These are phyloP conservation scores for Capreolus pygargus DNA, from an alignment of 2,113 vertebrate species.

Conservation along the genomic window DNA sequence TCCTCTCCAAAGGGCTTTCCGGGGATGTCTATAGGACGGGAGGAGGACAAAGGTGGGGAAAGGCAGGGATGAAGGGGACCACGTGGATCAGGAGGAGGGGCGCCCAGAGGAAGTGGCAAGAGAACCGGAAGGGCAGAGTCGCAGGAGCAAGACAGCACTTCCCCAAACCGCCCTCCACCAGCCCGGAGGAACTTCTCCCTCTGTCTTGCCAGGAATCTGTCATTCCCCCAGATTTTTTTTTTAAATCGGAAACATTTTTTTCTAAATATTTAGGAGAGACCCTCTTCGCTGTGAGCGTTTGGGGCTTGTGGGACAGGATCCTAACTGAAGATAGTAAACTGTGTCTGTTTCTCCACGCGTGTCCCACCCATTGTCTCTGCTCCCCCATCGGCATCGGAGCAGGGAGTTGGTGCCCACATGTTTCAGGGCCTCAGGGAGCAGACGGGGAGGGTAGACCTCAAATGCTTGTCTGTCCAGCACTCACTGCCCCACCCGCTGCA, in stretches of 20 bases:
- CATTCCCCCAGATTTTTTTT: background rate
- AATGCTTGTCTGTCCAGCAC: background rate
- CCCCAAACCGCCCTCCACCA: accelerated
- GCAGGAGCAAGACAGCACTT: accelerated
- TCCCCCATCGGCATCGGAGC: background rate
- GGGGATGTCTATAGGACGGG: accelerated
- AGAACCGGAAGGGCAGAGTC: background rate
- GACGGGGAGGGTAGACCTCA: background rate
- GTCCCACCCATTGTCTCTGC: background rate
- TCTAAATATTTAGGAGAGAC: background rate
- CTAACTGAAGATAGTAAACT: background rate
- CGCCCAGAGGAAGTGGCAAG: background rate
- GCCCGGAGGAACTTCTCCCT: background rate
- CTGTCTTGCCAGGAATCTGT: background rate
- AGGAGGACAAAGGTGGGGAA: background rate
- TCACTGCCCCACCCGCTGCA: background rate
- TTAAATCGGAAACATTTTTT: background rate
- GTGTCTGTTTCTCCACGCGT: accelerated
- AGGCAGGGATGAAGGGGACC: background rate
- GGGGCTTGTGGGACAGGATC: background rate
- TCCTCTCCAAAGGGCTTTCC: background rate
- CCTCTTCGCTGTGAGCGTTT: background rate
- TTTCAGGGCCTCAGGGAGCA: background rate
- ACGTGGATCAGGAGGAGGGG: too few relatives aligned
- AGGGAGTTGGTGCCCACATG: too few relatives aligned